phyloP scores from a whole-genome alignment of 1,140 invertebrate species.

The Orchesella cincta region DNA sequence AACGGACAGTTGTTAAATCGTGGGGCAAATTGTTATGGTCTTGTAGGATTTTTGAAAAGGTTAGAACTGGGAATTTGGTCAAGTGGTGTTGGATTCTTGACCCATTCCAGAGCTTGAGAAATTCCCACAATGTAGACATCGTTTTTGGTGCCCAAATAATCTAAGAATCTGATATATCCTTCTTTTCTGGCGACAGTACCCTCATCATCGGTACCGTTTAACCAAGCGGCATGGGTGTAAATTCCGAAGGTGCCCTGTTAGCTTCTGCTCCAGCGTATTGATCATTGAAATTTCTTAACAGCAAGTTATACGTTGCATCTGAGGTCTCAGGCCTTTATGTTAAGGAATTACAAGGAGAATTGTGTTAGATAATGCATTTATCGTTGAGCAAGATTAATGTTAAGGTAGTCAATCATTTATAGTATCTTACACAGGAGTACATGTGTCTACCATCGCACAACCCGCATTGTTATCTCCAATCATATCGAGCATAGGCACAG shows the following conservation, averaged over 20 bases:
- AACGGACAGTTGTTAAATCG: no score
- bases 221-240: slow-evolving; percentile 61
- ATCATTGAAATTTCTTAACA: slow-evolving; percentile 60
- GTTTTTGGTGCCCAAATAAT: slow-evolving; percentile 34
- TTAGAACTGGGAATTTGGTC: neutral
- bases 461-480: slow-evolving; percentile 38
- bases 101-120: slow-evolving; percentile 55
- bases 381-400: no score
- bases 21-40: no score
- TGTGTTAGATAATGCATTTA: no score
- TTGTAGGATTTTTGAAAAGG: slow-evolving; percentile 12
- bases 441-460: slow-evolving; percentile 60
- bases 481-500: slow-evolving; percentile 56
- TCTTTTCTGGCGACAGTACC: neutral
- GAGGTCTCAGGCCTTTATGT: slow-evolving; percentile 56
- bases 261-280: slow-evolving; percentile 61
- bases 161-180: slow-evolving; percentile 46
- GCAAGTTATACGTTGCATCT: slow-evolving; percentile 59
- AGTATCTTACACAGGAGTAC: slow-evolving; percentile 52
- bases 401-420: no score
- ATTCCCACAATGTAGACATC: slow-evolving; percentile 52
- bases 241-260: slow-evolving; percentile 66
- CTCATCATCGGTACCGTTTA: neutral
- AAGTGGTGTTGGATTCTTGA: slow-evolving; percentile 52
- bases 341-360: no score